Conservation (phyloP, 2,888 invertebrate genomes). For the Andrena bicolor region DNA sequence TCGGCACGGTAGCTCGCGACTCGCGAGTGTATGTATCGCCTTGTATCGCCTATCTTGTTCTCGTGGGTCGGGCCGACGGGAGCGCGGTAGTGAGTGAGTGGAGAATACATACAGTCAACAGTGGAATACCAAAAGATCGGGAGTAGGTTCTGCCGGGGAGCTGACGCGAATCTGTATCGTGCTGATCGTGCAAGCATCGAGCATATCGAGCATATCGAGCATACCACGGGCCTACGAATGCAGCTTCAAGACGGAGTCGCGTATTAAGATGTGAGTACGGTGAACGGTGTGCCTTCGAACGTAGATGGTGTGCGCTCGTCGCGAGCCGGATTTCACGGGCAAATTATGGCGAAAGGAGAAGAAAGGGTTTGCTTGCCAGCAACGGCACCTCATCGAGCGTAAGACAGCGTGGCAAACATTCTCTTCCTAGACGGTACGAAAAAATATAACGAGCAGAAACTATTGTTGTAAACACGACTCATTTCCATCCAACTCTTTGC, state of each 20-base stretch:
- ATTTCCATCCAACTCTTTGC: conserved; percentile 21
- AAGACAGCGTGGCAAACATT: conserved; percentile 31
- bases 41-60: conserved; percentile 24
- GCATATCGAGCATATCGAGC: background rate
- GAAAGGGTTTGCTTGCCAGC: conserved; percentile 50
- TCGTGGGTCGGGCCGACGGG: conserved; percentile 21
- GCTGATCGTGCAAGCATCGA: conserved; percentile 31
- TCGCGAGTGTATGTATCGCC: conserved; percentile 37
- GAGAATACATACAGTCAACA: conserved; percentile 27
- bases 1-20: conserved; percentile 38
- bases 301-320: conserved; percentile 10
- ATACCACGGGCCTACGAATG: conserved; percentile 73
- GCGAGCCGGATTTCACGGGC: conserved; percentile 29
- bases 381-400: conserved; percentile 35
- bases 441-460: conserved; percentile 34
- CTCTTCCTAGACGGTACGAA: conserved; percentile 44
- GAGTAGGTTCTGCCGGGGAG: conserved; percentile 23
- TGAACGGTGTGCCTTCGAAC: conserved; percentile 30
- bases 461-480: conserved; percentile 43
- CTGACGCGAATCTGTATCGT: conserved; percentile 33
- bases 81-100: conserved; percentile 55
- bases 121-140: conserved; percentile 47
- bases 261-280: conserved; percentile 78
- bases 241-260: conserved; percentile 68
- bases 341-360: conserved; percentile 54